phyloP scores from a whole-genome alignment of 1,140 invertebrate genomes.

The Aethina tumida region DNA sequence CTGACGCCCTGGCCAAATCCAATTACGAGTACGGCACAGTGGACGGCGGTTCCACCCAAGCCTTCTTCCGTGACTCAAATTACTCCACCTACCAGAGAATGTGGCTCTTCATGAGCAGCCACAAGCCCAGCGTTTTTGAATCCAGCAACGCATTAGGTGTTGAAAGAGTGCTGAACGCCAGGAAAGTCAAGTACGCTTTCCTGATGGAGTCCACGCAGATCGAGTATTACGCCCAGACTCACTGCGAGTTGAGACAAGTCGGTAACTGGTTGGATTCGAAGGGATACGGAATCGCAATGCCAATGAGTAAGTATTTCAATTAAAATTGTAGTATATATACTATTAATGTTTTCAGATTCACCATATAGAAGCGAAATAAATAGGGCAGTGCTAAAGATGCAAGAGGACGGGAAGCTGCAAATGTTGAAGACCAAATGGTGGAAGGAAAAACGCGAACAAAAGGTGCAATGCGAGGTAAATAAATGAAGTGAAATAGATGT shows the following conservation, averaged over 20 bases:
- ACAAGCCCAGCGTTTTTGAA: conserved; percentile 73
- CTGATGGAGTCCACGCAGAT: conserved; percentile 79
- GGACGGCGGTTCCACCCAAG: conserved; percentile 56
- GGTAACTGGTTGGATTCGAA: conserved; percentile 68
- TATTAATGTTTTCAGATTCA: conserved; percentile 16
- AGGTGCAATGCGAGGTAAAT: conserved; percentile 10
- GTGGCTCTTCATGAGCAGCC: conserved; percentile 69
- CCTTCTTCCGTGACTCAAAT: conserved; percentile 63
- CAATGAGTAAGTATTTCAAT: conserved; percentile 47
- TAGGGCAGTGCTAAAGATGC: conserved; percentile 65
- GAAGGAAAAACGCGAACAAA: conserved; percentile 47
- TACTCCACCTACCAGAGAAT: conserved; percentile 56
- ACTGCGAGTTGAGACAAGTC: conserved; percentile 70
- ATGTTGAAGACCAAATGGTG: conserved; percentile 84
- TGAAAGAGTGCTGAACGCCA: conserved; percentile 60
- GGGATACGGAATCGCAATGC: conserved; percentile 71
- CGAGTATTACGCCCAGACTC: conserved; percentile 65
- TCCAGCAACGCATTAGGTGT: conserved; percentile 75
- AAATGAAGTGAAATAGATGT: conserved; percentile 1
- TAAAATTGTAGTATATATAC: neutral
- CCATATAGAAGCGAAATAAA: conserved; percentile 62
- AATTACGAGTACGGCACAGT: conserved; percentile 67
- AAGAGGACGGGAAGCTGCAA: conserved; percentile 67
- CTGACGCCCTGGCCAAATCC: conserved; percentile 83
- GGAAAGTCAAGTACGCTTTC: conserved; percentile 61